Evolutionary conservation across 2,113 vertebrate species (phyloP), one percentile per base, ranked within the genome.

Genomic region (Jaculus jaculus): DNA sequence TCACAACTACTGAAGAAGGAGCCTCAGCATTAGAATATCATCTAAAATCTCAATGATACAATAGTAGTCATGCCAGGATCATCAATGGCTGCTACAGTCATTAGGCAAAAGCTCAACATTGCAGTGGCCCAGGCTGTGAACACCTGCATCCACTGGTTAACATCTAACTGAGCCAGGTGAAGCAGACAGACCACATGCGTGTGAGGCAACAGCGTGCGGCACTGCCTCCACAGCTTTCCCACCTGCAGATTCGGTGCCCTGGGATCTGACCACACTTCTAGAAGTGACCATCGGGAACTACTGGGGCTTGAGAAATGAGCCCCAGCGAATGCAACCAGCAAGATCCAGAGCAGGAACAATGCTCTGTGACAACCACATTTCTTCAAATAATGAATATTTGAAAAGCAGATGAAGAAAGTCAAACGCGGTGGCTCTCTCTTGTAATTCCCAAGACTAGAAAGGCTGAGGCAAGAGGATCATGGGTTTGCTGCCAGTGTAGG

Each of bases 31-130:
- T 73, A 79, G 58, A 95, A n/a, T 66, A 51, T 20, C 37, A 68
- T 13, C 30, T 77, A 20, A 95, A 90, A 84, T 34, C 54, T 21
- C 84, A 26, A 61, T n/a, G 34, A 91, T 89, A 91, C 34, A 92
- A 83, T 13, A 82, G 28, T 11, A 3, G 13, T 21, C 10, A 54
- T 54, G 28, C 60, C 78, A 61, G 60, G 26, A 82, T 65, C 51
- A 83, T 78, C 28, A 47, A n/a, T n/a, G 51, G 71, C 51, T 68
- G 34, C 58, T 85, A 63, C 81, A 86, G 58, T 61, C 80, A 71
- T 39, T 28, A 88, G 42, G 17, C 81, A 79, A 87, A 87, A 85
- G 23, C 20, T 20, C 51, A 92, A 54, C 26, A 2, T 18, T 11
- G 26, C 26, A 77, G 65, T 5, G 39, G 17, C 61, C 26, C 39